phyloP scores from a whole-genome alignment of 1,140 invertebrate genomes.

The Anastrepha obliqua region DNA sequence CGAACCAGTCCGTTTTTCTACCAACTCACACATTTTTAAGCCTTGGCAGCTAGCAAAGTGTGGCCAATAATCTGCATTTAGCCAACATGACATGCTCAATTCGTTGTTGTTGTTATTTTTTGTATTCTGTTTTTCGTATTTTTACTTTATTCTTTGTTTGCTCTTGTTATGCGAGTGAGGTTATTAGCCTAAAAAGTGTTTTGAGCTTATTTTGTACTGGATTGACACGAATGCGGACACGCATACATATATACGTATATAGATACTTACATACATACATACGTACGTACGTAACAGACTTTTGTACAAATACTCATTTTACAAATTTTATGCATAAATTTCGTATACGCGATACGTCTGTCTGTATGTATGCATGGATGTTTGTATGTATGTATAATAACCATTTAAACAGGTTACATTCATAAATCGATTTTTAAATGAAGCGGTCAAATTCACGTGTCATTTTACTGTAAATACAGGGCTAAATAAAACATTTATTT shows the following conservation, averaged over 20 bases:
- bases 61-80: constrained; percentile 14
- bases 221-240: constrained; percentile 29
- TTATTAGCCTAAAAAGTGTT: constrained; percentile 51
- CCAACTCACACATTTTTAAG: not conserved
- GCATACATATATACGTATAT: not conserved
- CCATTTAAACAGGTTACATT: not conserved
- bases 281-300: not conserved
- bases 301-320: not conserved
- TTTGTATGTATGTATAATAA: not conserved
- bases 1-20: not conserved
- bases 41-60: not conserved
- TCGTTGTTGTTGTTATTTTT: constrained; percentile 20
- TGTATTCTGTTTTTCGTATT: not conserved
- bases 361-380: not conserved
- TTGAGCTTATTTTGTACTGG: constrained; percentile 41
- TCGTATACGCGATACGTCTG: not conserved
- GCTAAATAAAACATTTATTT: no score
- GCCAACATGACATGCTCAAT: not conserved
- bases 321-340: constrained; percentile 25
- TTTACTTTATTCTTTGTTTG: constrained; percentile 6
- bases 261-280: not conserved
- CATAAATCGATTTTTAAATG: not conserved
- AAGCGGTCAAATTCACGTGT: not conserved
- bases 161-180: not conserved
- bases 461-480: no score